These are phyloP conservation scores for Vollenhovia emeryi DNA, from an alignment of 1,140 invertebrate genomes.

Conservation along the genomic window DNA sequence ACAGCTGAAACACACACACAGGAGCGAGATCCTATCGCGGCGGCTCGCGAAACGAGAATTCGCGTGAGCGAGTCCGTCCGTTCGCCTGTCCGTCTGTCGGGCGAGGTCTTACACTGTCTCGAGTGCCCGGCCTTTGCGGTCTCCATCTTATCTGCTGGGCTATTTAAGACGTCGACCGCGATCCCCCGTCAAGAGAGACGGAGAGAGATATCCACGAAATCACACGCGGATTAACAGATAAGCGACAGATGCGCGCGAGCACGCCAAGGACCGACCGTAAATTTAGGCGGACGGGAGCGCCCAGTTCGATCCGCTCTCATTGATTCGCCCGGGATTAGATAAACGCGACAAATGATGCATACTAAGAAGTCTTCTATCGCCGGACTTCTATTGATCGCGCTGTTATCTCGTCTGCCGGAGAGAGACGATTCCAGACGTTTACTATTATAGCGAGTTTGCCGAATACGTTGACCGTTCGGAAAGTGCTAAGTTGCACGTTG, in stretches of 20 bases:
- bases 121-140: slow-evolving; percentile 55
- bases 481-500: neutral
- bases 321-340: slow-evolving; percentile 51
- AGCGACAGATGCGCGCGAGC: slow-evolving; percentile 15
- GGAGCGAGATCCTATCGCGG: slow-evolving; percentile 60
- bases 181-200: slow-evolving; percentile 18
- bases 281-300: slow-evolving; percentile 31
- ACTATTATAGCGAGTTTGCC: neutral
- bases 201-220: slow-evolving; percentile 36
- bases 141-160: slow-evolving; percentile 55
- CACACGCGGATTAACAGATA: slow-evolving; percentile 38
- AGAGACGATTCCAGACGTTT: slow-evolving; percentile 4
- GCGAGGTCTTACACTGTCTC: slow-evolving; percentile 20
- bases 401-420: slow-evolving; percentile 2
- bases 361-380: slow-evolving; percentile 13
- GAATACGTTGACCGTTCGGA: slow-evolving; percentile 13
- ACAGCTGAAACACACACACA: slow-evolving; percentile 50
- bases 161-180: slow-evolving; percentile 60
- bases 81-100: slow-evolving; percentile 2
- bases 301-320: slow-evolving; percentile 44
- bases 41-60: slow-evolving; percentile 70
- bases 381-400: slow-evolving; percentile 35
- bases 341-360: slow-evolving; percentile 57
- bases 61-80: slow-evolving; percentile 52
- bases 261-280: slow-evolving; percentile 29